A percentile compares a stretch with the other conserved stretches of the same genome.
phyloP scores from a whole-genome alignment of 2,113 vertebrate genomes.

The Neomonachus schauinslandi region DNA sequence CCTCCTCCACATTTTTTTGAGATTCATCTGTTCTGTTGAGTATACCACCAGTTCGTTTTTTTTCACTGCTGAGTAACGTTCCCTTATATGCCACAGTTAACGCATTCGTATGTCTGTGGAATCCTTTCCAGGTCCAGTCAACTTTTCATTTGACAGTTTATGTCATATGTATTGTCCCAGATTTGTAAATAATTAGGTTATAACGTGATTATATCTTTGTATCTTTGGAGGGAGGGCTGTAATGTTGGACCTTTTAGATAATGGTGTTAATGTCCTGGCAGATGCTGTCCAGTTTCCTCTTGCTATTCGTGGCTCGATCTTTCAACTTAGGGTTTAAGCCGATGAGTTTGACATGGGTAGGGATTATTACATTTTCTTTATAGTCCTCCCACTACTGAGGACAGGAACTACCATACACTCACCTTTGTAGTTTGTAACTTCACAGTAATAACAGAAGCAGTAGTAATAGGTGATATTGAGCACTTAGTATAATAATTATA shows the following conservation, averaged over 20 bases:
- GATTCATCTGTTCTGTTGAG: neutral
- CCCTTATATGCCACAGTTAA: neutral
- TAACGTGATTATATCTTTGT: neutral
- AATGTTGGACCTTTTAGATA: neutral
- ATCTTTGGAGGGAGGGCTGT: neutral
- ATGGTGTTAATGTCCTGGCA: neutral
- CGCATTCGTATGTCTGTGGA: neutral
- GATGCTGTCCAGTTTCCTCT: neutral
- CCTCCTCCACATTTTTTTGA: neutral
- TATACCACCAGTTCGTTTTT: neutral
- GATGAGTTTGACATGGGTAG: neutral
- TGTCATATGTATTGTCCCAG: neutral
- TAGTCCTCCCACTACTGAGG: too few relatives aligned
- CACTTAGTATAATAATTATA: neutral
- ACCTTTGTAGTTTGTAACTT: neutral
- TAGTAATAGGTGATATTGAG: neutral
- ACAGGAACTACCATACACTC: neutral
- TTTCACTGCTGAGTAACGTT: neutral
- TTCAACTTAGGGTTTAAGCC: neutral
- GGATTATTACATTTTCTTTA: neutral
- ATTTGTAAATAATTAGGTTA: neutral
- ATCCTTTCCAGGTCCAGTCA: neutral
- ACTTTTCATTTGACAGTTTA: neutral
- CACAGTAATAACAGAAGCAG: neutral
- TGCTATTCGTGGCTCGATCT: neutral